phyloP scores from a whole-genome alignment of 2,888 invertebrate genomes.

The Acronicta aceris region DNA sequence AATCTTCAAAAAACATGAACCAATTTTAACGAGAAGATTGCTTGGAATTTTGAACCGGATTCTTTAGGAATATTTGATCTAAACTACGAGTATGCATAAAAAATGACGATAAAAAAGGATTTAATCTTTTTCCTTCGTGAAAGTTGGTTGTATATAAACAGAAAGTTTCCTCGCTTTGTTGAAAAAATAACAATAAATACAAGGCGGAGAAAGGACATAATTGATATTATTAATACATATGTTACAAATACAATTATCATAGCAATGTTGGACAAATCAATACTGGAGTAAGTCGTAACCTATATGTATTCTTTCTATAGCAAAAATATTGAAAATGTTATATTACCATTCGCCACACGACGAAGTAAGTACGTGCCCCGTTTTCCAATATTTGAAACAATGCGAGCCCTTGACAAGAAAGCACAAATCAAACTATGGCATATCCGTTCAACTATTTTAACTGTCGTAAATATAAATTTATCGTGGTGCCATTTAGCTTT shows the following conservation, averaged over 20 bases:
- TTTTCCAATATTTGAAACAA: slow-evolving; percentile 83
- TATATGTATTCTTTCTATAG: slow-evolving; percentile 70
- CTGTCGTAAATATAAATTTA: slow-evolving; percentile 69
- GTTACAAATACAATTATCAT: slow-evolving; percentile 1
- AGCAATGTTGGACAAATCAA: slow-evolving; percentile 37
- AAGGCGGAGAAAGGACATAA: too few species aligned
- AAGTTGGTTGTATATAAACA: slow-evolving; percentile 15
- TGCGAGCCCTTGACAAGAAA: slow-evolving; percentile 78
- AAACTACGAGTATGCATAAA: slow-evolving; percentile 37
- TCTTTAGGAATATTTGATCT: slow-evolving; percentile 39
- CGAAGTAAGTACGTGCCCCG: slow-evolving; percentile 76
- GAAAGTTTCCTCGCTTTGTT: slow-evolving; percentile 9
- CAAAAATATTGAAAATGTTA: slow-evolving; percentile 80
- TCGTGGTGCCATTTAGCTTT: slow-evolving; percentile 54
- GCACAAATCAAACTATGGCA: slow-evolving; percentile 80
- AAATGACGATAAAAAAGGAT: slow-evolving; percentile 21
- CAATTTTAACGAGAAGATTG: slow-evolving; percentile 41
- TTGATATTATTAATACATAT: too few species aligned
- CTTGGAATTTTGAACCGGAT: slow-evolving; percentile 30
- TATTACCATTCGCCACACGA: slow-evolving; percentile 79
- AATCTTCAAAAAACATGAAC: slow-evolving; percentile 34
- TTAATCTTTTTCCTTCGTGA: slow-evolving; percentile 13
- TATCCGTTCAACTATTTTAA: slow-evolving; percentile 71
- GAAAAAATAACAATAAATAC: neutral
- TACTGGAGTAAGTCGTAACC: slow-evolving; percentile 57